Evolutionary conservation across 2,797 vertebrate genomes (phyloP), one percentile per base, ranked within the genome.

Genomic region (Cygnus olor): DNA sequence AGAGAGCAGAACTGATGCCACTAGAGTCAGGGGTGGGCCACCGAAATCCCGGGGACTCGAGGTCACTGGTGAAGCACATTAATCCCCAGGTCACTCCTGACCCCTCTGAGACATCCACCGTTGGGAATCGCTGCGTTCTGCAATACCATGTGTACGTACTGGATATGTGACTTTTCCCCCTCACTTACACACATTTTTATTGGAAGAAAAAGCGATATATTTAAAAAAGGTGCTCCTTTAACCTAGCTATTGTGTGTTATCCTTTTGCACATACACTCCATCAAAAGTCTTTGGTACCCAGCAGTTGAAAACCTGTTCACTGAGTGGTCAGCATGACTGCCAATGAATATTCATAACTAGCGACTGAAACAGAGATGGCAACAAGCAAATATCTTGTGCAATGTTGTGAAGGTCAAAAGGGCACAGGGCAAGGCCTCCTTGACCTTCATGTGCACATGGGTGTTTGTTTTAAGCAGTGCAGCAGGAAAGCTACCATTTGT

Each of bases 51-150:
- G 38, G 38, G 38, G 38, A 38, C 38, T 38, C 38, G 38, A 38
- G 38, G 38, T 17, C 10, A 17, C 71, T 1, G 0, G 34, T 7
- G 21, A 14, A 72, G 3, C 19, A 20, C 30, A 1, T 28, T 1
- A 32, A 54, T 27, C 51, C 49, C n/a, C 61, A 24, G 9, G 16
- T 57, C 32, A 45, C 20, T 66, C 64, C 57, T 21, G 0, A 16
- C 5, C 12, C 60, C 68, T 54, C 13, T 7, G 58, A 56, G 30
- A 44, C 21, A 21, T 0, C 63, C 57, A 14, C 22, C 30, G 1
- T 51, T 58, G 40, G 68, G 69, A 85, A 64, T 15, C 5, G 10
- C 34, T 27, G 5, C 0, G 2, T 70, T 56, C 60, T 80, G 38
- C 54, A 21, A 40, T 4, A 3, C 17, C 32, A 1, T 30, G 10